Conservation (phyloP, 2,888 invertebrate genomes). For the Cotesia congregata region DNA sequence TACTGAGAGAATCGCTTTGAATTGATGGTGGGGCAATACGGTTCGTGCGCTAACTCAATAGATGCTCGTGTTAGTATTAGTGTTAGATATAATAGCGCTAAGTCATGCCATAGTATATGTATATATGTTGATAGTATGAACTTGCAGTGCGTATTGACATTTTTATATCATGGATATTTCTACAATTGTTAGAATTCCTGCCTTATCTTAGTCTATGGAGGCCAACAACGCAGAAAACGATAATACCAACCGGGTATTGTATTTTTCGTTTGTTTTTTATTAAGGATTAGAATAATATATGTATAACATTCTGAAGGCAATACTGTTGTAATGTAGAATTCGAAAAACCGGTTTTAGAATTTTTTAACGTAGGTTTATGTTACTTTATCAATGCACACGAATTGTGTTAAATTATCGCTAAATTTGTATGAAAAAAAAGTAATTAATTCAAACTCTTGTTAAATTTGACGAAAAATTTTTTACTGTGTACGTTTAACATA, state of each 20-base stretch:
- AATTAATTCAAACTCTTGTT: too few species aligned
- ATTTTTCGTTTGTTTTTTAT: not conserved
- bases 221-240: not conserved
- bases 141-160: not conserved
- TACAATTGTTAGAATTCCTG: not conserved
- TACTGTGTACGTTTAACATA: too few species aligned
- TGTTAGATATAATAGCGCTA: not conserved
- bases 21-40: not conserved
- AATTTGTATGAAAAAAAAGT: too few species aligned
- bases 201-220: not conserved
- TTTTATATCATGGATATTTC: not conserved
- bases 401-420: too few species aligned
- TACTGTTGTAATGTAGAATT: too few species aligned
- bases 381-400: too few species aligned
- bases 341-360: too few species aligned
- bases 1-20: not conserved
- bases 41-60: not conserved
- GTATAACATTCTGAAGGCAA: too few species aligned
- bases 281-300: too few species aligned
- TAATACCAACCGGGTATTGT: not conserved
- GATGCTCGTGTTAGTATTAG: not conserved
- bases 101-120: not conserved
- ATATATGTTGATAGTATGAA: not conserved
- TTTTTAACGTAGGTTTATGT: too few species aligned
- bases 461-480: too few species aligned